phyloP scores from a whole-genome alignment of 1,140 invertebrate genomes.

The Drosophila bifasciata region DNA sequence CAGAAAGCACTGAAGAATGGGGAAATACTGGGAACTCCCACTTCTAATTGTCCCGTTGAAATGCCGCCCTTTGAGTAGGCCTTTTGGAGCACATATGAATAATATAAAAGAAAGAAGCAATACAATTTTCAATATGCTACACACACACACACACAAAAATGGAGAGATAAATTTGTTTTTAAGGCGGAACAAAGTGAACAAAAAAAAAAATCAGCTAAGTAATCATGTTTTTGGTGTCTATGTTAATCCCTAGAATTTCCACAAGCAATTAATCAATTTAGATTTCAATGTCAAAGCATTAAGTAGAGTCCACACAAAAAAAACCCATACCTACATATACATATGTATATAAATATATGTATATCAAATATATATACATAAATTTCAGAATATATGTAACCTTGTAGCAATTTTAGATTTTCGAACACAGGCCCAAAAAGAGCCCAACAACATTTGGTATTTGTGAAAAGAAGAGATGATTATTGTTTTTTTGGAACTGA shows the following conservation, averaged over 20 bases:
- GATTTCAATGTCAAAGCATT: constrained; percentile 64
- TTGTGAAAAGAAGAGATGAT: constrained; percentile 21
- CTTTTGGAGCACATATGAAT: constrained; percentile 60
- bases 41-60: constrained; percentile 7
- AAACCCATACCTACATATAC: constrained; percentile 33
- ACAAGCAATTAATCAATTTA: constrained; percentile 75
- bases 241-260: constrained; percentile 75
- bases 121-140: constrained; percentile 39
- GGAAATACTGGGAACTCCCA: constrained; percentile 41
- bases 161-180: neutral
- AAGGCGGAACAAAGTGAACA: neutral
- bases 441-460: constrained; percentile 46
- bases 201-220: constrained; percentile 41
- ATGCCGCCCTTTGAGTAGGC: constrained; percentile 68
- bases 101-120: constrained; percentile 48
- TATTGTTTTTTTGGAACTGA: constrained; percentile 57
- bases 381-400: constrained; percentile 43
- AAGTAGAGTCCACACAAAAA: constrained; percentile 59
- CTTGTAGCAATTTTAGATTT: constrained; percentile 55
- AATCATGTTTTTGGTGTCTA: constrained; percentile 79
- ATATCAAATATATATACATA: constrained; percentile 46
- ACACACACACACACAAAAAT: constrained; percentile 22
- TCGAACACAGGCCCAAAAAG: constrained; percentile 36
- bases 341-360: constrained; percentile 37
- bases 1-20: constrained; percentile 18